Evolutionary conservation across 2,113 vertebrate species (phyloP), one percentile per base, ranked within the genome.

Genomic region (Pica pica): DNA sequence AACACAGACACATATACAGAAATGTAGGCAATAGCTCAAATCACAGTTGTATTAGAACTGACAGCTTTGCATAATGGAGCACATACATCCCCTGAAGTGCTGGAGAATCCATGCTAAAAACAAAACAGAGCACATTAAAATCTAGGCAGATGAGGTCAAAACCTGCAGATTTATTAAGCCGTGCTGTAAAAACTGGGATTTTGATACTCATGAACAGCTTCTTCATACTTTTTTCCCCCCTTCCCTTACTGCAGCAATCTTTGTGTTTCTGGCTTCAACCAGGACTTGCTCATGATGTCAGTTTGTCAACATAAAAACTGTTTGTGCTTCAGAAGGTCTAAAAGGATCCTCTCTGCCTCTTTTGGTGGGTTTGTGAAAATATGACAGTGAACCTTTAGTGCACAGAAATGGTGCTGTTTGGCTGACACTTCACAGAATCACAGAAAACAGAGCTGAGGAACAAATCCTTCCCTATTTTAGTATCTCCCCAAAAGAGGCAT

Each of bases 141-240:
- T 13, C 16, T 11, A 71, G 33, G 11, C 56, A 82, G 22, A 10
- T 28, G 10, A 75, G 31, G 61, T 64, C 17, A n/a, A 70, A 70
- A 42, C 24, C n/a, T 76, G 53, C 28, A 47, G 55, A 35, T 73
- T 87, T 42, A 37, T 35, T 49, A 59, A 86, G n/a, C 19, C 35
- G 6, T 70, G 39, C 42, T 75, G 30, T 52, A 65, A 82, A 91
- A 95, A 35, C 11, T 26, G 30, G 23, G 57, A 20, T 82, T 76
- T 82, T 82, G 20, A 27, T 60, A 53, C n/a, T 69, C 42, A 22
- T 13, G 1, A 78, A 37, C 18, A 55, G 7, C 50, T 53, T 63
- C 65, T 82, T 46, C n/a, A 9, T 61, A 27, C 18, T 39, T 55
- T 2, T 1, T 10, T 0, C 0, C 13, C 3, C 13, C 12, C 11